Percentiles rank a stretch among this genome's conserved stretches.
These are phyloP conservation scores for Bombus confusus DNA, from an alignment of 1,140 invertebrate genomes.

Conservation along the genomic window DNA sequence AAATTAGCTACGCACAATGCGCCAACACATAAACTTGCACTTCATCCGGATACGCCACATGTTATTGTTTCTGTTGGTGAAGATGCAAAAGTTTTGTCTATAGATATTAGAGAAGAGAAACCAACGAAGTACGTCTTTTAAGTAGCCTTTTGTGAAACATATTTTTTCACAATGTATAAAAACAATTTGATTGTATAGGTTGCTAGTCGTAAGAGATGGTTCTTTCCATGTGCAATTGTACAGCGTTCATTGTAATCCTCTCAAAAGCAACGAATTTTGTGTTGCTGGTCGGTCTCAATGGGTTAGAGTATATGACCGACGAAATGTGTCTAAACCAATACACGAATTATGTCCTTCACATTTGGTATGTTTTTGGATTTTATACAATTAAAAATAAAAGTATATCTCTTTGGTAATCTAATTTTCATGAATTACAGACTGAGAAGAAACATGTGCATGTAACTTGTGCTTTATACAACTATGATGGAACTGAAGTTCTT, in stretches of 20 bases:
- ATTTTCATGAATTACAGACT: slow-evolving; percentile 31
- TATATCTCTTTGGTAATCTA: background rate
- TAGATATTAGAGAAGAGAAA: slow-evolving; percentile 90
- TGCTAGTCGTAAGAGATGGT: slow-evolving; percentile 86
- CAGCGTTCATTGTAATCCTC: slow-evolving; percentile 93
- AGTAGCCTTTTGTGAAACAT: background rate
- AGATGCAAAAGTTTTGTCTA: slow-evolving; percentile 91
- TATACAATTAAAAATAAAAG: background rate
- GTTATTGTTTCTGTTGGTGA: slow-evolving; percentile 93
- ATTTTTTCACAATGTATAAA: slow-evolving; percentile 5
- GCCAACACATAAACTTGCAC: slow-evolving; percentile 91
- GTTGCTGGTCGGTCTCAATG: slow-evolving; percentile 88
- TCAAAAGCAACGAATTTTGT: slow-evolving; percentile 90
- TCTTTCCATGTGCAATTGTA: slow-evolving; percentile 88
- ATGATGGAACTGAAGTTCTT: slow-evolving; percentile 94
- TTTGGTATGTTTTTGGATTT: slow-evolving; percentile 76
- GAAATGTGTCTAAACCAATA: slow-evolving; percentile 82
- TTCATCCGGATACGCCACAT: slow-evolving; percentile 89
- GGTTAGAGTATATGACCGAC: slow-evolving; percentile 88
- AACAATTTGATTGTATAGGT: slow-evolving; percentile 81
- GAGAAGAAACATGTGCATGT: slow-evolving; percentile 83
- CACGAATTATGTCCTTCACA: slow-evolving; percentile 84
- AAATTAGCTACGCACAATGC: slow-evolving; percentile 88
- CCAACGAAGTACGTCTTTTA: slow-evolving; percentile 84
- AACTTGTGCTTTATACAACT: slow-evolving; percentile 95